phyloP scores from a whole-genome alignment of 2,888 invertebrate genomes.

The Eilema sororculum region DNA sequence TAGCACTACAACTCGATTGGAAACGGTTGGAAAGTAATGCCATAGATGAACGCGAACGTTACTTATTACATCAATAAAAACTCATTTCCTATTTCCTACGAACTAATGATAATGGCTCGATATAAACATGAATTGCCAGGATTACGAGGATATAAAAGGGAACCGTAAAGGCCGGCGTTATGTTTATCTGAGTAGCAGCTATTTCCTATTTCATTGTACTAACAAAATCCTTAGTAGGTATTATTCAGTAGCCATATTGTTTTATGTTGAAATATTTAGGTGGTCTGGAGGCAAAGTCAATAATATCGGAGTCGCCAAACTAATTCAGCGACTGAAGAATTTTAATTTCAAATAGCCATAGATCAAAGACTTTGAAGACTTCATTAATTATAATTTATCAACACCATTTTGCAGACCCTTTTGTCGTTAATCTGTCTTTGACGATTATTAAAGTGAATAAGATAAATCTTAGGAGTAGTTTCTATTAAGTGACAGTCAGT shows the following conservation, averaged over 20 bases:
- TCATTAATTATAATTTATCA: constrained; percentile 49
- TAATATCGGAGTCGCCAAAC: constrained; percentile 51
- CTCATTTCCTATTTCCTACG: constrained; percentile 1
- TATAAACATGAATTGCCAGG: constrained; percentile 16
- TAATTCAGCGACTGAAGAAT: constrained; percentile 50
- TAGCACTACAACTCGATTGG: not conserved
- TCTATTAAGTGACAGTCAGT: constrained; percentile 2
- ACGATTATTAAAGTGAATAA: constrained; percentile 6
- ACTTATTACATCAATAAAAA: constrained; percentile 7
- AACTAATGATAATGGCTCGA: constrained; percentile 13
- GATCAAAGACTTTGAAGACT: constrained; percentile 52
- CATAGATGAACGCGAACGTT: not conserved
- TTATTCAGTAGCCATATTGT: constrained; percentile 51
- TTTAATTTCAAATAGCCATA: constrained; percentile 62
- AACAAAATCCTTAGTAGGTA: constrained; percentile 19
- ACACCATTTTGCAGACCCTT: constrained; percentile 29
- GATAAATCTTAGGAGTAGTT: not conserved
- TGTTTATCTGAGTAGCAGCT: constrained; percentile 7
- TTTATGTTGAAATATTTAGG: constrained; percentile 56
- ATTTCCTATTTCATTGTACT: not conserved
- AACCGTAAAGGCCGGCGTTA: constrained; percentile 17
- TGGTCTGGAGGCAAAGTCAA: constrained; percentile 52
- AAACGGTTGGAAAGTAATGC: not conserved
- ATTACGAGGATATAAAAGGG: constrained; percentile 23
- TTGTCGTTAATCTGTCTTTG: constrained; percentile 23